Conservation (phyloP, 2,888 invertebrate genomes). For the Limenitis camilla region DNA sequence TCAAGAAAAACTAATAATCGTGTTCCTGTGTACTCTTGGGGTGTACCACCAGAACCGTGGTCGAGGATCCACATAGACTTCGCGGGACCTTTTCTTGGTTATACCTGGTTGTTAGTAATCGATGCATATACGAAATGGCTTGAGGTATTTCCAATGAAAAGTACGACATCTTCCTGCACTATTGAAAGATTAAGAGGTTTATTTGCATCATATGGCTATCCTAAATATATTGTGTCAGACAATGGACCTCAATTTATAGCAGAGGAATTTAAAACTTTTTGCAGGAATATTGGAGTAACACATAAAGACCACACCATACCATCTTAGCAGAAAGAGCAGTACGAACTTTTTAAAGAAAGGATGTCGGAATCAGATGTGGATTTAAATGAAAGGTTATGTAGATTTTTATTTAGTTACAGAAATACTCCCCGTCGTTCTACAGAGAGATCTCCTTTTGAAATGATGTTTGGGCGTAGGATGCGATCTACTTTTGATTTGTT, state of each 20-base stretch:
- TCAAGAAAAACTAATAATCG: no score
- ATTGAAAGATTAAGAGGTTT: constrained; percentile 18
- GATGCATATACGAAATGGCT: constrained; percentile 29
- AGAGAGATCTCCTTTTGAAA: no score
- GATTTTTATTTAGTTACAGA: no score
- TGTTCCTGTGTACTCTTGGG: no score
- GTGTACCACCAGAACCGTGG: constrained; percentile 7
- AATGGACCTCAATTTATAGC: constrained; percentile 29
- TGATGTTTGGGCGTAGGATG: no score
- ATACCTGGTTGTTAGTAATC: constrained; percentile 24
- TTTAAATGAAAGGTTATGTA: no score
- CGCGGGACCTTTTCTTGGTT: constrained; percentile 12
- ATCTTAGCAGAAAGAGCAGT: neutral
- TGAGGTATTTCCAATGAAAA: constrained; percentile 21
- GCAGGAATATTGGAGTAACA: neutral
- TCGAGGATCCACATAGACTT: constrained; percentile 19
- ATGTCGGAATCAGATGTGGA: no score
- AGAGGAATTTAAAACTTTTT: constrained; percentile 19
- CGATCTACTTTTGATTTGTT: no score
- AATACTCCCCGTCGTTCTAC: no score
- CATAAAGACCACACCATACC: neutral
- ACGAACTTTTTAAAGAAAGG: neutral
- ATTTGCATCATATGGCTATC: constrained; percentile 27
- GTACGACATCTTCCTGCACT: constrained; percentile 10
- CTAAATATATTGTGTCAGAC: constrained; percentile 26